Evolutionary conservation across 2,888 invertebrate species (phyloP).

Genomic region (Protonemura montana): DNA sequence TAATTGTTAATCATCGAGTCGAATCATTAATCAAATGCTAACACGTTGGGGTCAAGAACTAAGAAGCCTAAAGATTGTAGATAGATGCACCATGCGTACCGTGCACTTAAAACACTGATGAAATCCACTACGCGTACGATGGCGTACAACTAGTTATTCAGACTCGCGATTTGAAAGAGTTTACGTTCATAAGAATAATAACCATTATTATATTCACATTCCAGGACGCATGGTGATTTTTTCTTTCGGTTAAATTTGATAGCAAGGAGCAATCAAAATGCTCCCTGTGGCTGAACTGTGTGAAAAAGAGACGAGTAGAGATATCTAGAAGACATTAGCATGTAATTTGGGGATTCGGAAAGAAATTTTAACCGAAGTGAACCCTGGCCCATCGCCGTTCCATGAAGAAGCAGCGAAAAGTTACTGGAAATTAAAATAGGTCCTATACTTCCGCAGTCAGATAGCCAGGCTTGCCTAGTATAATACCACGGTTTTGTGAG

Average conservation of each 20-base stretch:
- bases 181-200: conserved; percentile 4
- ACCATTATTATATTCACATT: conserved; percentile 3
- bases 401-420: neutral
- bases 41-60: conserved; percentile 7
- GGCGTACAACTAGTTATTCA: neutral
- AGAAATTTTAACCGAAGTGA: neutral
- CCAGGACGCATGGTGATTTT: conserved; percentile 3
- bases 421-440: neutral
- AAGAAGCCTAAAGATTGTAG: neutral
- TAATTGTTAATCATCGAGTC: neutral
- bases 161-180: neutral
- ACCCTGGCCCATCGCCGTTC: neutral
- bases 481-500: neutral
- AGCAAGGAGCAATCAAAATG: neutral
- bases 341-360: neutral
- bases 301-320: neutral
- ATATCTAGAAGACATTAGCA: conserved; percentile 7
- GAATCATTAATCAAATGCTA: conserved; percentile 7
- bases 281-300: neutral
- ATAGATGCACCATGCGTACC: neutral
- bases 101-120: too few relatives aligned
- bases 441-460: neutral
- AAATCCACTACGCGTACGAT: neutral
- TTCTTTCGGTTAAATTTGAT: neutral
- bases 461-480: neutral